Percentiles rank a stretch among this genome's conserved stretches.
These are phyloP conservation scores for Trimorus sp. DNA, from an alignment of 2,888 invertebrate genomes.

Conservation along the genomic window DNA sequence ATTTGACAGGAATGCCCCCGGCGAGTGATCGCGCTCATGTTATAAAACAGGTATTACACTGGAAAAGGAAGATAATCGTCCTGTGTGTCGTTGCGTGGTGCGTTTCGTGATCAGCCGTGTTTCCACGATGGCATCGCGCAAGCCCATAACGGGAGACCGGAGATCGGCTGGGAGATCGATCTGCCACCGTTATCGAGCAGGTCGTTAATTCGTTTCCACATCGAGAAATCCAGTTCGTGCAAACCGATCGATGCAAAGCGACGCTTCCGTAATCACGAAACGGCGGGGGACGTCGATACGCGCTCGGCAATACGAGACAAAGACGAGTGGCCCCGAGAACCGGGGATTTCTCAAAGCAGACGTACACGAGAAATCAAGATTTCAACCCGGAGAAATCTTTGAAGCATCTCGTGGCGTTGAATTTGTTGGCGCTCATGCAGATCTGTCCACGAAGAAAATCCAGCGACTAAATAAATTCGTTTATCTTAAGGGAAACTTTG, in stretches of 20 bases:
- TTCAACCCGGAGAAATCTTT: slow-evolving; percentile 53
- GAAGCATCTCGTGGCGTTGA: slow-evolving; percentile 50
- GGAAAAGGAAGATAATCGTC: slow-evolving; percentile 63
- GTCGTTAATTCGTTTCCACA: slow-evolving; percentile 69
- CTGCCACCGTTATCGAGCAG: slow-evolving; percentile 67
- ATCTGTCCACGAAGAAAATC: slow-evolving; percentile 36
- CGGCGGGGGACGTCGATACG: slow-evolving; percentile 61
- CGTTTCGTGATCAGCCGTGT: slow-evolving; percentile 61
- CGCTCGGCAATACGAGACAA: slow-evolving; percentile 61
- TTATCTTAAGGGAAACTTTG: background rate
- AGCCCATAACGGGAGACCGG: slow-evolving; percentile 63
- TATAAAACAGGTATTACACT: slow-evolving; percentile 63
- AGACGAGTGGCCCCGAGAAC: slow-evolving; percentile 65
- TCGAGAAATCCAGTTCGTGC: slow-evolving; percentile 68
- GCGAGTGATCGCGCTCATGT: slow-evolving; percentile 57
- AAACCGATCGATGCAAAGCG: slow-evolving; percentile 68
- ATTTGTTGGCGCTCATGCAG: slow-evolving; percentile 53
- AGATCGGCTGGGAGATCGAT: slow-evolving; percentile 66
- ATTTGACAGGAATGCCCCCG: slow-evolving; percentile 55
- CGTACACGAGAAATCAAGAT: slow-evolving; percentile 50
- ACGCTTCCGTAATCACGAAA: slow-evolving; percentile 67
- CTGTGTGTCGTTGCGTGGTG: slow-evolving; percentile 55
- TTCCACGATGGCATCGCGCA: slow-evolving; percentile 57
- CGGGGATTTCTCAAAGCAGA: slow-evolving; percentile 51
- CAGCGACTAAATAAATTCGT: slow-evolving; percentile 48